A percentile compares a stretch with the other conserved stretches of the same genome.
Conservation (phyloP, 2,888 invertebrate species). For the Crepidodera aurea region DNA sequence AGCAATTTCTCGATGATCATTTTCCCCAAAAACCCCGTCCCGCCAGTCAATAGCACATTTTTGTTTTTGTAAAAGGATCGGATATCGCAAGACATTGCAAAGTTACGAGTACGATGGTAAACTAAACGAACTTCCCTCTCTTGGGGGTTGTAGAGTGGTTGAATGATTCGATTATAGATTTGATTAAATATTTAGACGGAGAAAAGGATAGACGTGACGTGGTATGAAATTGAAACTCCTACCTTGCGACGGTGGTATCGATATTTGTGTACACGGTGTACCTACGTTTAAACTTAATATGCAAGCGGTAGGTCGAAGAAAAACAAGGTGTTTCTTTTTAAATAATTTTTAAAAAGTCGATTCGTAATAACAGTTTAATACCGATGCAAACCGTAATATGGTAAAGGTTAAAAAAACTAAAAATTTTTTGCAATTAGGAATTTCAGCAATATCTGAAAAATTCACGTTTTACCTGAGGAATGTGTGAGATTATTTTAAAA, state of each 20-base stretch:
- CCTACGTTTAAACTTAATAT: neutral
- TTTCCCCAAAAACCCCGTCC: constrained; percentile 55
- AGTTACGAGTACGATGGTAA: neutral
- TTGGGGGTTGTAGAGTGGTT: constrained; percentile 7
- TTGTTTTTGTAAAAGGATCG: constrained; percentile 50
- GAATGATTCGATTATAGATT: constrained; percentile 42
- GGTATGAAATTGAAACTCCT: constrained; percentile 18
- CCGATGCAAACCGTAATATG: no score
- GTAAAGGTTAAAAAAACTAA: no score
- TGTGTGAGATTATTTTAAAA: no score
- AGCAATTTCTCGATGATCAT: constrained; percentile 53
- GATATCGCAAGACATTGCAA: constrained; percentile 45
- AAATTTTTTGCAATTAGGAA: no score
- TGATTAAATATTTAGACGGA: constrained; percentile 46
- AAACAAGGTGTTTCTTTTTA: no score
- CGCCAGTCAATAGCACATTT: constrained; percentile 54
- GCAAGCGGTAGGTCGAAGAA: no score
- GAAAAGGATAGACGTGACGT: constrained; percentile 27
- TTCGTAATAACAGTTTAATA: no score
- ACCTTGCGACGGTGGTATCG: constrained; percentile 6
- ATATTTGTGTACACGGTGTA: constrained; percentile 14
- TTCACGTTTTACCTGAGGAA: no score
- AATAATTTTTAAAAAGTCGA: no score
- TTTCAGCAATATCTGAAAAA: no score
- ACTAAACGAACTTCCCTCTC: neutral